A percentile compares a stretch with the other conserved stretches of the same genome.
Conservation (phyloP, 2,888 invertebrate genomes). For the Lasioglossum leucozonium region DNA sequence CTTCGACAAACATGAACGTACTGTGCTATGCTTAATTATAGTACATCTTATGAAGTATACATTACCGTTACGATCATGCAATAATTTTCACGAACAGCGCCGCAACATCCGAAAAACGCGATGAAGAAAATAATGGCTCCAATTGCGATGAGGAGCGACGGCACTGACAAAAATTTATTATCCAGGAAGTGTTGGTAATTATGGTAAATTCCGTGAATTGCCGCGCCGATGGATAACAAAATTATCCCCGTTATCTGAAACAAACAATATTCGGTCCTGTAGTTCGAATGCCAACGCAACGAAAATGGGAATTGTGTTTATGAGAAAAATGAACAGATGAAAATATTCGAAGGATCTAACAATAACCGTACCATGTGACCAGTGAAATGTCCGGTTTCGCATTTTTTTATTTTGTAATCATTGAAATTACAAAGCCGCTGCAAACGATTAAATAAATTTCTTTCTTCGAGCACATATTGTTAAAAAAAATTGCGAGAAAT, state of each 20-base stretch:
- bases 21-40: not conserved
- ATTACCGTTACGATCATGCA: conserved; percentile 92
- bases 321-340: not conserved
- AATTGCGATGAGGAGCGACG: conserved; percentile 87
- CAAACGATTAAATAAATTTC: no score
- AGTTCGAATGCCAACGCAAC: not conserved
- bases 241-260: conserved; percentile 92
- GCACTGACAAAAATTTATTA: conserved; percentile 90
- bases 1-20: no score
- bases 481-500: no score
- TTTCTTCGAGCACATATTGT: no score
- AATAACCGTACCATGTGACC: no score
- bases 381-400: no score
- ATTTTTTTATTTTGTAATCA: no score
- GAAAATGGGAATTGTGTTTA: not conserved
- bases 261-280: not conserved
- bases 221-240: conserved; percentile 90
- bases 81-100: conserved; percentile 93
- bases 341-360: not conserved
- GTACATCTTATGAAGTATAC: conserved; percentile 58
- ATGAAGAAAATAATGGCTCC: conserved; percentile 90
- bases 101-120: conserved; percentile 95
- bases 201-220: conserved; percentile 88
- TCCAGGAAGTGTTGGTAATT: conserved; percentile 89
- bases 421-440: no score